Conservation (phyloP, 2,888 invertebrate genomes). For the Caenorhabditis sulstoni region DNA sequence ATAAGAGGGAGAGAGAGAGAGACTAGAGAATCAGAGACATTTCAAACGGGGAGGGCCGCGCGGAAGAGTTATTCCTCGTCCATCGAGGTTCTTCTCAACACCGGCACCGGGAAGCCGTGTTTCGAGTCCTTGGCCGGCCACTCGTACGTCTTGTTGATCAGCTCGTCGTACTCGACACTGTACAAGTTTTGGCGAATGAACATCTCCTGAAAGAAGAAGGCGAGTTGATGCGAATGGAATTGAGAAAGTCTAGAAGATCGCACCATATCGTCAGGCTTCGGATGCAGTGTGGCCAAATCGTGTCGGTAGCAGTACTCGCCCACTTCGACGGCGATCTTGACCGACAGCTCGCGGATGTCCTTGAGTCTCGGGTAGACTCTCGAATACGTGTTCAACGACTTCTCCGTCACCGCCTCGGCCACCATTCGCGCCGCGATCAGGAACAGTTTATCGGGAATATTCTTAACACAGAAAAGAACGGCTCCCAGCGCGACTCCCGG, state of each 20-base stretch:
- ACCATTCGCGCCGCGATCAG: constrained; percentile 92
- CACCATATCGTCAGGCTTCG: constrained; percentile 83
- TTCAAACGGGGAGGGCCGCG: neutral
- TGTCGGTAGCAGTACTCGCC: constrained; percentile 87
- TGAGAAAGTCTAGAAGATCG: too few relatives aligned
- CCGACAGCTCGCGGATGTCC: constrained; percentile 89
- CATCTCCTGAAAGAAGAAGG: constrained; percentile 78
- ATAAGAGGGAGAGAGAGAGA: neutral
- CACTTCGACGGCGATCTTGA: constrained; percentile 84
- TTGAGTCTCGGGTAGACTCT: constrained; percentile 93
- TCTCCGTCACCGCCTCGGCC: constrained; percentile 88
- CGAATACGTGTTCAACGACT: constrained; percentile 87
- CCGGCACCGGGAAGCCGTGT: constrained; percentile 79
- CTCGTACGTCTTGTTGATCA: constrained; percentile 82
- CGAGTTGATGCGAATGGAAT: too few relatives aligned
- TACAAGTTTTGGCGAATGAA: constrained; percentile 82
- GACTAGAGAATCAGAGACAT: constrained; percentile 15
- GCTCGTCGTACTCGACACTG: constrained; percentile 82
- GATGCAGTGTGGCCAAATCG: constrained; percentile 83
- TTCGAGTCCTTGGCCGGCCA: constrained; percentile 81
- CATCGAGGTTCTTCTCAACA: constrained; percentile 76
- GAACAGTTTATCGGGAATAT: constrained; percentile 94
- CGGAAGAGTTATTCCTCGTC: constrained; percentile 72
- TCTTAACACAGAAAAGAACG: constrained; percentile 92
- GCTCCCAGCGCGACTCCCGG: constrained; percentile 95